These are phyloP conservation scores for silkworm (Bombyx mori) DNA, from an alignment of 1,140 invertebrate genomes.

Conservation along the genomic window ASM3026992v2 NC_085126.1:11374001-11374500, in stretches of 20 bases:
- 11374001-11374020: slow-evolving; percentile 42
- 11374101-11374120: slow-evolving; percentile 39
- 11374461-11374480: no score
- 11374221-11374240: slow-evolving; percentile 69
- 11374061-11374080: slow-evolving; percentile 25
- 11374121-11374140: slow-evolving; percentile 15
- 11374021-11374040: slow-evolving; percentile 40
- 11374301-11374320: neutral
- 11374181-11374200: slow-evolving; percentile 50
- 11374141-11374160: slow-evolving; percentile 44
- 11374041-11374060: slow-evolving; percentile 27
- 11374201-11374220: slow-evolving; percentile 59
- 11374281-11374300: slow-evolving; percentile 6
- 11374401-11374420: no score
- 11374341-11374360: no score
- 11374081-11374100: slow-evolving; percentile 32
- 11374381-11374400: no score
- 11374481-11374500: no score
- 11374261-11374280: slow-evolving; percentile 67
- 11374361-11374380: no score
- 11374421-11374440: no score
- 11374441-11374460: no score
- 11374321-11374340: no score
- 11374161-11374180: slow-evolving; percentile 49
- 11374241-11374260: slow-evolving; percentile 67